Percentiles rank a stretch among this genome's conserved stretches.
These are phyloP conservation scores for Calameuta idolon DNA, from an alignment of 2,888 invertebrate genomes.

Conservation along the genomic window DNA sequence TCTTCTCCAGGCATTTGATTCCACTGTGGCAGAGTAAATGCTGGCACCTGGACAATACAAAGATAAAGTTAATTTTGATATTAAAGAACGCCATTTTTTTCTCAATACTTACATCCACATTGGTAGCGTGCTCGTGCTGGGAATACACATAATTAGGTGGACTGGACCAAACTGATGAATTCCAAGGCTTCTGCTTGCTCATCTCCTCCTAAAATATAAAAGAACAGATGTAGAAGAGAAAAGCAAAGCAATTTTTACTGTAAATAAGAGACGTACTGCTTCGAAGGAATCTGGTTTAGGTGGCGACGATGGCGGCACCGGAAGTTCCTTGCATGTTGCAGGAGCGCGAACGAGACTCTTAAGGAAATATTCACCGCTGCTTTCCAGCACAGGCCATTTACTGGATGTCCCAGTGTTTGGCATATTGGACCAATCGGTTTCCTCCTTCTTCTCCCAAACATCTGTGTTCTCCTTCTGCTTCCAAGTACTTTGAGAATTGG, in stretches of 20 bases:
- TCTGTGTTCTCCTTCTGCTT: slow-evolving; percentile 32
- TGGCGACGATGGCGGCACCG: slow-evolving; percentile 48
- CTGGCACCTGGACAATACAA: slow-evolving; percentile 48
- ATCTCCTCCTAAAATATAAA: slow-evolving; percentile 29
- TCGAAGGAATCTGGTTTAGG: slow-evolving; percentile 66
- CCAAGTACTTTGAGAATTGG: slow-evolving; percentile 40
- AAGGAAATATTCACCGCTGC: slow-evolving; percentile 46
- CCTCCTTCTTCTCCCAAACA: slow-evolving; percentile 43
- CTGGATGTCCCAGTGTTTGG: slow-evolving; percentile 35
- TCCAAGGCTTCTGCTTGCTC: slow-evolving; percentile 46
- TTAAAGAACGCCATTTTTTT: background rate
- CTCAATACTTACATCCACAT: slow-evolving; percentile 47
- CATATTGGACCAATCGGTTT: slow-evolving; percentile 48
- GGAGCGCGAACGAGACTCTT: slow-evolving; percentile 50
- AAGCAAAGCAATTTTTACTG: background rate
- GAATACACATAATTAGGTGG: slow-evolving; percentile 53
- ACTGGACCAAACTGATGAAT: slow-evolving; percentile 60
- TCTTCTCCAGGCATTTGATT: slow-evolving; percentile 46
- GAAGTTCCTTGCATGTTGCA: slow-evolving; percentile 34
- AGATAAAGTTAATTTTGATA: slow-evolving; percentile 8
- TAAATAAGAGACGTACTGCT: slow-evolving; percentile 22
- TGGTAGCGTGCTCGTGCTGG: slow-evolving; percentile 47
- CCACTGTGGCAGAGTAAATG: slow-evolving; percentile 54
- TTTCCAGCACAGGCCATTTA: slow-evolving; percentile 52
- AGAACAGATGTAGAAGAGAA: background rate